Conservation (phyloP, 2,888 invertebrate species). For the Hecatera dysodea region DNA sequence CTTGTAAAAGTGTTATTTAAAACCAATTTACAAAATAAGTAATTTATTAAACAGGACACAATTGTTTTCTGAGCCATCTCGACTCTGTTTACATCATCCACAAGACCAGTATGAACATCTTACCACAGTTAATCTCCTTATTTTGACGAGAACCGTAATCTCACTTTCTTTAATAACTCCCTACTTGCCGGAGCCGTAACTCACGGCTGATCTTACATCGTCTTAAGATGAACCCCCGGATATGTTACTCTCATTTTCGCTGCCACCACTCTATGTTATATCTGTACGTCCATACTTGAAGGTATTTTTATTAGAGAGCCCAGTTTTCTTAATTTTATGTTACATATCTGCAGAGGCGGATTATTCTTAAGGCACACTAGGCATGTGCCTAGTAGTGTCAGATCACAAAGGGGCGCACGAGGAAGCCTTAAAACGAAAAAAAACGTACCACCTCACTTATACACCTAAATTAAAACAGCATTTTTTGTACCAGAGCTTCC, state of each 20-base stretch:
- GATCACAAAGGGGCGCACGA: too few relatives aligned
- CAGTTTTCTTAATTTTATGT: neutral
- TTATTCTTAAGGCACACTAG: too few relatives aligned
- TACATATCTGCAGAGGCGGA: too few relatives aligned
- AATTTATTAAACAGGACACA: neutral
- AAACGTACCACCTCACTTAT: too few relatives aligned
- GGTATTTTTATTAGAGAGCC: neutral
- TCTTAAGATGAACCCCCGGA: conserved; percentile 85
- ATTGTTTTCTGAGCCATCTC: neutral
- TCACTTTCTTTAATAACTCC: conserved; percentile 80
- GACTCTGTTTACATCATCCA: neutral
- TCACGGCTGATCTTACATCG: conserved; percentile 86
- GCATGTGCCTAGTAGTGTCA: too few relatives aligned
- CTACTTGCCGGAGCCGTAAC: conserved; percentile 79
- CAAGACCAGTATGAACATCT: conserved; percentile 10
- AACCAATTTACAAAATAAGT: too few relatives aligned
- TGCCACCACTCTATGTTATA: conserved; percentile 73
- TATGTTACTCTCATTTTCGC: conserved; percentile 79
- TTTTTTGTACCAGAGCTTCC: too few relatives aligned
- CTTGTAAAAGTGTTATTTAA: neutral
- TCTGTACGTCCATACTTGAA: conserved; percentile 73
- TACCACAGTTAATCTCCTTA: conserved; percentile 42
- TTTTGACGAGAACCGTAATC: conserved; percentile 53
- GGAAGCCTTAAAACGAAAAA: too few relatives aligned
- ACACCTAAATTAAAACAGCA: too few relatives aligned